Conservation (phyloP, 1,140 invertebrate species). For the Hylyphantes graminicola region DNA sequence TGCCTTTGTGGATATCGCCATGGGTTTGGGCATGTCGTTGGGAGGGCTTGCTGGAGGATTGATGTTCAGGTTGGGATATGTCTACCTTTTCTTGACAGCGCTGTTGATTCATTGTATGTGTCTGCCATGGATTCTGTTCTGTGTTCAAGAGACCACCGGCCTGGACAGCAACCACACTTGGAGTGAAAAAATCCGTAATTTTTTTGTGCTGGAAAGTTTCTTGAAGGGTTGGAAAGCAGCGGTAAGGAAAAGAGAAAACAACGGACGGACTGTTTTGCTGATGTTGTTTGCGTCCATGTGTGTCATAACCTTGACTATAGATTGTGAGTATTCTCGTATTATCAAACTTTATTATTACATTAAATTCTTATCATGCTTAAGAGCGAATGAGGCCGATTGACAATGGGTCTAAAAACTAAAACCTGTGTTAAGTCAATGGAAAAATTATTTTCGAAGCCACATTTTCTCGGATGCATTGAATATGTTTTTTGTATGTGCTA, state of each 20-base stretch:
- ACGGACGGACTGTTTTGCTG: constrained; percentile 63
- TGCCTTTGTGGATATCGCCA: constrained; percentile 71
- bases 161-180: neutral
- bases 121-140: constrained; percentile 1
- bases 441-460: too few relatives aligned
- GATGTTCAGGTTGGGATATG: constrained; percentile 30
- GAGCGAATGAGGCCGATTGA: too few relatives aligned
- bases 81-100: constrained; percentile 9
- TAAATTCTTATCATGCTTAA: too few relatives aligned
- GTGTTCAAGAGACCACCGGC: constrained; percentile 28
- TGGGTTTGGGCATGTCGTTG: constrained; percentile 66
- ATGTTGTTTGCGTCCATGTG: constrained; percentile 64
- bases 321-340: constrained; percentile 37
- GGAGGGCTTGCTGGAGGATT: constrained; percentile 43
- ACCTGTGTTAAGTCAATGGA: too few relatives aligned
- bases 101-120: neutral
- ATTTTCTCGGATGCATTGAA: too few relatives aligned
- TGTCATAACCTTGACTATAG: constrained; percentile 54
- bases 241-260: constrained; percentile 64
- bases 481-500: too few relatives aligned
- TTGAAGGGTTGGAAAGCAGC: constrained; percentile 65
- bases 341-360: too few relatives aligned
- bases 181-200: constrained; percentile 1
- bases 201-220: constrained; percentile 63
- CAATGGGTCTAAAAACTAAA: too few relatives aligned